A percentile compares a stretch with the other conserved stretches of the same genome.
These are phyloP conservation scores for Dipodomys stephensi DNA, from an alignment of 2,113 vertebrate species.

Conservation along the genomic window DNA sequence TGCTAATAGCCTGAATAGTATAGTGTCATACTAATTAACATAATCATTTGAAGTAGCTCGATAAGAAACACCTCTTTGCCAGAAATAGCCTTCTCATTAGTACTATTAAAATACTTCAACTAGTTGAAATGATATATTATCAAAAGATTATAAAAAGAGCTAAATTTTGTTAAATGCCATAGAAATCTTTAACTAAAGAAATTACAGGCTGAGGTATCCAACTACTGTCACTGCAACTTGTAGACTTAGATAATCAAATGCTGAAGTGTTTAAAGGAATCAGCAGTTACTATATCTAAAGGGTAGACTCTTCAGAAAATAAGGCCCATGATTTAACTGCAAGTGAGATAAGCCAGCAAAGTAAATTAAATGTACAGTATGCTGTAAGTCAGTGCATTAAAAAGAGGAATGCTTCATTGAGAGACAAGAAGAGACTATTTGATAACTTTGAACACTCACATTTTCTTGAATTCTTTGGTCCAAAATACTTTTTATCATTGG, in stretches of 20 bases:
- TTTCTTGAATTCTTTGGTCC: not conserved
- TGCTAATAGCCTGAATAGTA: not conserved
- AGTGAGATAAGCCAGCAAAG: not conserved
- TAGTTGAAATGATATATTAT: not conserved
- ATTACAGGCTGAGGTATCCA: not conserved
- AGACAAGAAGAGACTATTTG: not conserved
- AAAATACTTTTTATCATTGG: not conserved
- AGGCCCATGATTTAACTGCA: not conserved
- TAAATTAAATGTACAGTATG: not conserved
- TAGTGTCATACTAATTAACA: not conserved
- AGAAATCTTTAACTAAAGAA: not conserved
- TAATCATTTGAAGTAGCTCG: not conserved
- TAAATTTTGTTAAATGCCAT: constrained; percentile 22
- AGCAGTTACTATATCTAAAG: not conserved
- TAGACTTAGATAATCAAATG: not conserved
- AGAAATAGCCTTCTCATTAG: not conserved
- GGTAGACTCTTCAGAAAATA: not conserved
- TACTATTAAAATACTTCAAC: not conserved
- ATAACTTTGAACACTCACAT: not conserved
- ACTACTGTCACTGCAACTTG: not conserved
- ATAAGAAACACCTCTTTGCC: not conserved
- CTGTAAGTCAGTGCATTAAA: not conserved
- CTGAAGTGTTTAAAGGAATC: not conserved
- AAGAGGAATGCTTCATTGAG: not conserved
- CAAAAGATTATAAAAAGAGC: constrained; percentile 15